Evolutionary conservation across 2,888 invertebrate species (phyloP).

Genomic region (Dyspetes luteomarginatus): DNA sequence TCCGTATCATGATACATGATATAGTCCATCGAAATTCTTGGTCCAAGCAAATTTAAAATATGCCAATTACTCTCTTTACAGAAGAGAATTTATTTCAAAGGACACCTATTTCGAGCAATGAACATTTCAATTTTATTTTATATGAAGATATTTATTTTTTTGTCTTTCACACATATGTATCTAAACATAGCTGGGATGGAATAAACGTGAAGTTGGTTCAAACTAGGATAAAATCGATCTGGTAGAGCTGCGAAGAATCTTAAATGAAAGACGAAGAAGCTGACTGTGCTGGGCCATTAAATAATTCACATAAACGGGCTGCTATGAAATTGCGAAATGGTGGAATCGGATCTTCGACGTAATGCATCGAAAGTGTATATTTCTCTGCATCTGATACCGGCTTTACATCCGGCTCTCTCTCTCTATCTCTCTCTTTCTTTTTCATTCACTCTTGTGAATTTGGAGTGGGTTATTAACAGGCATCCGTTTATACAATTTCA

Average conservation of each 20-base stretch:
- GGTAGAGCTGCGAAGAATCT: constrained; percentile 47
- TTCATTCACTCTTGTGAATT: background rate
- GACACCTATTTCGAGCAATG: no score
- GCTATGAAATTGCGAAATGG: constrained; percentile 57
- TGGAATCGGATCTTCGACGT: constrained; percentile 54
- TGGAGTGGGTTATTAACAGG: no score
- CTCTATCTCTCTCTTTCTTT: background rate
- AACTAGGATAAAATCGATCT: constrained; percentile 48
- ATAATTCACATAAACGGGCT: constrained; percentile 60
- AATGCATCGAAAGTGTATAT: constrained; percentile 60
- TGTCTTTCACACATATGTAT: no score
- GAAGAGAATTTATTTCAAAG: no score
- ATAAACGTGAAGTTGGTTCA: constrained; percentile 27
- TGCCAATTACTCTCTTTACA: no score
- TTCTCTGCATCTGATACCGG: background rate
- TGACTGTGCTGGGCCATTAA: constrained; percentile 53
- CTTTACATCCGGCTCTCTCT: constrained; percentile 27
- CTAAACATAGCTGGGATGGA: constrained; percentile 6
- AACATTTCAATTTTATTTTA: no score
- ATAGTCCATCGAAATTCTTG: background rate
- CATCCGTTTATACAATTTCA: no score
- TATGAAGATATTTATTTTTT: no score
- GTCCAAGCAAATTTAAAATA: no score
- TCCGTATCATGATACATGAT: no score
- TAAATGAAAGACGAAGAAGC: constrained; percentile 46